These are phyloP conservation scores for Ricordea florida DNA, from an alignment of 92 coral and sea anemone genomes.

Conservation along the genomic window DNA sequence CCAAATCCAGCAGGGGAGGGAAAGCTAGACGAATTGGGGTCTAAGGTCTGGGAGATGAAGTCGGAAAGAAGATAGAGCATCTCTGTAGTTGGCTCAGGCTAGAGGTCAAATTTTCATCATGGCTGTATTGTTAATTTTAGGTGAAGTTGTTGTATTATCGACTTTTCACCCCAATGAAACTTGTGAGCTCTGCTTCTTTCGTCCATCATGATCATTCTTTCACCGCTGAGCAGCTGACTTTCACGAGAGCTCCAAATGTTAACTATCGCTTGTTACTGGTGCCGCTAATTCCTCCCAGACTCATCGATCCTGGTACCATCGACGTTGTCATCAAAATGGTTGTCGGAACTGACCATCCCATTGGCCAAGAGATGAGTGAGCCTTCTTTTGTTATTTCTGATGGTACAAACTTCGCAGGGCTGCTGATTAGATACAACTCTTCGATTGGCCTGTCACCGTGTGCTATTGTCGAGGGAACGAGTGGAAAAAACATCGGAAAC, in stretches of 20 bases:
- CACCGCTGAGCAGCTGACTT: constrained; percentile 6
- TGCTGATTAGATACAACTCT: not conserved
- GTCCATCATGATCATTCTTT: not conserved
- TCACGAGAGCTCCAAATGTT: not conserved
- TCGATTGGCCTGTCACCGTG: not conserved
- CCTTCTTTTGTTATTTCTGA: constrained; percentile 8
- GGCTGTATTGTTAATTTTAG: too few relatives aligned
- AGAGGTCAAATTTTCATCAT: too few relatives aligned
- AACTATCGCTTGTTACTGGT: not conserved
- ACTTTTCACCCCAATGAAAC: constrained; percentile 5
- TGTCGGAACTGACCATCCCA: too few relatives aligned
- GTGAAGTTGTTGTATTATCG: not conserved
- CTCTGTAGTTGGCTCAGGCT: too few relatives aligned
- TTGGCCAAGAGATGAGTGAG: too few relatives aligned
- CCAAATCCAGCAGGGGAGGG: too few relatives aligned
- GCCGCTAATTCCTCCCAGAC: not conserved
- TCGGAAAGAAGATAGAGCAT: too few relatives aligned
- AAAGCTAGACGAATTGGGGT: too few relatives aligned
- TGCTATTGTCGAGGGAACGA: not conserved
- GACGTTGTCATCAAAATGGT: not conserved
- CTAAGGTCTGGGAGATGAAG: too few relatives aligned
- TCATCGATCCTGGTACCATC: not conserved
- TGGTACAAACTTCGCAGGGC: not conserved
- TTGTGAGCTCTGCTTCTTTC: constrained; percentile 1
- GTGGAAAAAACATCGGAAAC: not conserved